These are phyloP conservation scores for Anolis carolinensis DNA, from an alignment of 2,113 vertebrate genomes.

Conservation along the genomic window DNA sequence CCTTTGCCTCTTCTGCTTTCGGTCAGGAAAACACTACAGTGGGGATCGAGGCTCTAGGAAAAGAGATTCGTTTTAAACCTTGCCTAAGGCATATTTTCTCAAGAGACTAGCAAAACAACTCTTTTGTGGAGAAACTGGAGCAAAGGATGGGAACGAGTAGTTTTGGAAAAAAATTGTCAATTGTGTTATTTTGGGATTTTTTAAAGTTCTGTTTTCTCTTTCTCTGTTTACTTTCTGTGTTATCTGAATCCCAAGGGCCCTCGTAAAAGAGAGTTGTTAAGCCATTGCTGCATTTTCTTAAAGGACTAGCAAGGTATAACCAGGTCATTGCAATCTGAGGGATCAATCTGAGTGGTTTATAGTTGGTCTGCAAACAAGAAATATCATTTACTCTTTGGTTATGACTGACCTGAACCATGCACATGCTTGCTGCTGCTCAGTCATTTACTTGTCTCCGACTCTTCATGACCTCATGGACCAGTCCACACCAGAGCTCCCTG, in stretches of 20 bases:
- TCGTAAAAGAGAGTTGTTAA: slow-evolving; percentile 4
- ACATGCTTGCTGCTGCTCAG: too few species aligned
- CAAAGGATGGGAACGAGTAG: background rate
- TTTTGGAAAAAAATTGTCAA: background rate
- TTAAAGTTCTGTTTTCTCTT: too few species aligned
- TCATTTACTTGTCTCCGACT: too few species aligned
- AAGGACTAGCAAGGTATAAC: background rate
- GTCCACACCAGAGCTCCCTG: too few species aligned
- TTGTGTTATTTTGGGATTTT: background rate
- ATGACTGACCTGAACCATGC: too few species aligned
- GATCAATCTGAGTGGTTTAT: background rate
- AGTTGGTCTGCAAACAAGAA: background rate
- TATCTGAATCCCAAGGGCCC: background rate
- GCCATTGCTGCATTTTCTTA: background rate
- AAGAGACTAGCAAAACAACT: background rate
- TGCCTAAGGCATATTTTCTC: background rate
- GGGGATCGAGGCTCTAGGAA: background rate
- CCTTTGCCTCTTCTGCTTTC: slow-evolving; percentile 43
- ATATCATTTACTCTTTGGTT: background rate
- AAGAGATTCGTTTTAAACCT: slow-evolving; percentile 41
- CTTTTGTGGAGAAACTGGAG: slow-evolving; percentile 4
- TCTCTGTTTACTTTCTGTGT: slow-evolving; percentile 1
- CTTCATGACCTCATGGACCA: too few species aligned
- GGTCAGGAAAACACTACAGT: slow-evolving; percentile 34
- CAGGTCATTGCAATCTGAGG: background rate